phyloP scores from a whole-genome alignment of 2,797 vertebrate species.

The Phrynocephalus guinanensis region DNA sequence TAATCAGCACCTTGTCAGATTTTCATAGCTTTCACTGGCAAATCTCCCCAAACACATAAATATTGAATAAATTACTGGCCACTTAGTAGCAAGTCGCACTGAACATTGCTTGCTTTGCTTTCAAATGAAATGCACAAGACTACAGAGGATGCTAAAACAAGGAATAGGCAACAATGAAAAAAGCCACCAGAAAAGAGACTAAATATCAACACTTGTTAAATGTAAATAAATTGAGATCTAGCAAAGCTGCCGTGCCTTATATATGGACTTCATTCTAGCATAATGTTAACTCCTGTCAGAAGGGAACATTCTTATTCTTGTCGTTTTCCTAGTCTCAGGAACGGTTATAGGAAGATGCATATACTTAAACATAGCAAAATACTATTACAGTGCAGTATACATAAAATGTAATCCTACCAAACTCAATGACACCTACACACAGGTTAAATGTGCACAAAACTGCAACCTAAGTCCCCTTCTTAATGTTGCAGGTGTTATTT shows the following conservation, averaged over 20 bases:
- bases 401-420: neutral
- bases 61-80: too few species aligned
- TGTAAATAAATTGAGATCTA: slow-evolving; percentile 1
- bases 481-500: neutral
- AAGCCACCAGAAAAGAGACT: neutral
- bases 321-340: neutral
- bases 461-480: neutral
- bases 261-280: neutral
- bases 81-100: neutral
- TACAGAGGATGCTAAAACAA: neutral
- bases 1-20: too few species aligned
- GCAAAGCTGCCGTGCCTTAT: neutral
- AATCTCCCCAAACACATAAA: too few species aligned
- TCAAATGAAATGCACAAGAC: neutral
- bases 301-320: neutral
- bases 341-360: neutral
- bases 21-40: too few species aligned
- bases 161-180: neutral
- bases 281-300: neutral
- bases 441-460: neutral
- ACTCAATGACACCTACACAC: neutral
- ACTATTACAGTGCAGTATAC: neutral
- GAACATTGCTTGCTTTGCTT: too few species aligned
- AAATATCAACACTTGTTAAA: neutral
- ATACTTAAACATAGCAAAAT: neutral